Percentiles rank a stretch among this genome's conserved stretches.
Evolutionary conservation across 2,113 vertebrate genomes (phyloP).

Genomic region (Anarrhichthys ocellatus): DNA sequence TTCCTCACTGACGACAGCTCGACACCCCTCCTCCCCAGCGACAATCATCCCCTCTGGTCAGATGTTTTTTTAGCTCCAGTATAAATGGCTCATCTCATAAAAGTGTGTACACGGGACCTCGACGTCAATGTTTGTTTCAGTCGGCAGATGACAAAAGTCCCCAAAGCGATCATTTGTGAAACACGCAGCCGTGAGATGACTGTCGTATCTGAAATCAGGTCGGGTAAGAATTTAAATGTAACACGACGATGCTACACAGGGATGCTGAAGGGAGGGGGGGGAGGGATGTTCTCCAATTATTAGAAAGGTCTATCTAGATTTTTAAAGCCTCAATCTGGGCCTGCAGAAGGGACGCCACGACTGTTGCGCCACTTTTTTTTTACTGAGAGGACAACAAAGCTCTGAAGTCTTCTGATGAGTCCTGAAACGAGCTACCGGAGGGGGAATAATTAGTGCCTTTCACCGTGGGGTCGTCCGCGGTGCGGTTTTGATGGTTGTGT

Average conservation of each 20-base stretch:
- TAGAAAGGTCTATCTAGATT: conserved; percentile 63
- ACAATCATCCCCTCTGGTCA: background rate
- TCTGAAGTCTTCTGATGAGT: conserved; percentile 28
- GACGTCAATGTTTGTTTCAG: background rate
- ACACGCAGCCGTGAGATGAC: conserved; percentile 6
- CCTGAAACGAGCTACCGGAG: conserved; percentile 11
- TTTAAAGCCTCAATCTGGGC: conserved; percentile 76
- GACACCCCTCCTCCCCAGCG: conserved; percentile 5
- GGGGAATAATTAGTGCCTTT: conserved; percentile 70
- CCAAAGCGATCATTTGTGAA: conserved; percentile 5
- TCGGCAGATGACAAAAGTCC: background rate
- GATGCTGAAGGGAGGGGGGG: background rate
- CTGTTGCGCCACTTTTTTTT: conserved; percentile 15
- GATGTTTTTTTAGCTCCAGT: background rate
- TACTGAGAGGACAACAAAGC: conserved; percentile 31
- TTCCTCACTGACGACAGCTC: conserved; percentile 11
- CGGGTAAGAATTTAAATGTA: background rate
- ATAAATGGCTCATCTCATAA: conserved; percentile 33
- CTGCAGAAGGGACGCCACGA: conserved; percentile 31
- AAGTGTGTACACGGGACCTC: background rate
- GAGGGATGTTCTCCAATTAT: conserved; percentile 15
- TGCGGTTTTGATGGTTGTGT: conserved; percentile 65
- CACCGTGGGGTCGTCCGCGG: conserved; percentile 46
- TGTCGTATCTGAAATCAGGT: conserved; percentile 43
- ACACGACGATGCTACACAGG: background rate